A percentile compares a stretch with the other conserved stretches of the same genome.
Evolutionary conservation across 2,797 vertebrate genomes (phyloP).

Genomic region (Xyrichtys novacula): DNA sequence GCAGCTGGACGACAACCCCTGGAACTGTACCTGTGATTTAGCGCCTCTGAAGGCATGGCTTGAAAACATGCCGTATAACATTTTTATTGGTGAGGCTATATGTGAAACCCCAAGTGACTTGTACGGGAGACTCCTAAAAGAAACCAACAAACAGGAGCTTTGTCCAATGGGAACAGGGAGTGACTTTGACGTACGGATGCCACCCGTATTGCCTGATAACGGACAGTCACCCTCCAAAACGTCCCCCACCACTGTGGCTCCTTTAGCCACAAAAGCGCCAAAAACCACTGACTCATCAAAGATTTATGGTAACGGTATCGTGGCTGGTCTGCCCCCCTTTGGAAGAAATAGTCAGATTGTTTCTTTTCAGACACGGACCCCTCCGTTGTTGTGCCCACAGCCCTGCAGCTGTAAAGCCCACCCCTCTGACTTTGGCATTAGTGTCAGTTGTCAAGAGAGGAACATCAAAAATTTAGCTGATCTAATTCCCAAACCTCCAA

Average conservation of each 20-base stretch:
- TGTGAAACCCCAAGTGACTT: slow-evolving; percentile 97
- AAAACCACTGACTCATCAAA: slow-evolving; percentile 96
- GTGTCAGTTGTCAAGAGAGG: slow-evolving; percentile 96
- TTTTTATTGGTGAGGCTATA: slow-evolving; percentile 98
- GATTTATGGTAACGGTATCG: slow-evolving; percentile 96
- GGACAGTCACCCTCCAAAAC: slow-evolving; percentile 88
- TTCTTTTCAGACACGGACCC: slow-evolving; percentile 93
- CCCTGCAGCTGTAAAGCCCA: slow-evolving; percentile 97
- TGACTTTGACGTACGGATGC: slow-evolving; percentile 95
- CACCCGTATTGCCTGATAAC: slow-evolving; percentile 88
- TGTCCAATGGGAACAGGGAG: slow-evolving; percentile 96
- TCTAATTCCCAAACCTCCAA: slow-evolving; percentile 91
- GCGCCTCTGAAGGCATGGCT: slow-evolving; percentile 97
- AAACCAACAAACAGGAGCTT: slow-evolving; percentile 97
- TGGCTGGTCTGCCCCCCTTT: slow-evolving; percentile 91
- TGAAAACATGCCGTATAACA: slow-evolving; percentile 99
- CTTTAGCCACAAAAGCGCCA: slow-evolving; percentile 90
- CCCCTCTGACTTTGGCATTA: slow-evolving; percentile 96
- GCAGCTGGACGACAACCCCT: slow-evolving; percentile 98
- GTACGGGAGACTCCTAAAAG: slow-evolving; percentile 95
- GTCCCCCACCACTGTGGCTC: slow-evolving; percentile 87
- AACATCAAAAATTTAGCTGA: slow-evolving; percentile 92
- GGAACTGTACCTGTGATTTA: slow-evolving; percentile 99
- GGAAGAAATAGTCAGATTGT: slow-evolving; percentile 93
- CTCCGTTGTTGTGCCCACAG: slow-evolving; percentile 91